Conservation (phyloP, 2,797 vertebrate genomes). For the Aldrovandia affinis region DNA sequence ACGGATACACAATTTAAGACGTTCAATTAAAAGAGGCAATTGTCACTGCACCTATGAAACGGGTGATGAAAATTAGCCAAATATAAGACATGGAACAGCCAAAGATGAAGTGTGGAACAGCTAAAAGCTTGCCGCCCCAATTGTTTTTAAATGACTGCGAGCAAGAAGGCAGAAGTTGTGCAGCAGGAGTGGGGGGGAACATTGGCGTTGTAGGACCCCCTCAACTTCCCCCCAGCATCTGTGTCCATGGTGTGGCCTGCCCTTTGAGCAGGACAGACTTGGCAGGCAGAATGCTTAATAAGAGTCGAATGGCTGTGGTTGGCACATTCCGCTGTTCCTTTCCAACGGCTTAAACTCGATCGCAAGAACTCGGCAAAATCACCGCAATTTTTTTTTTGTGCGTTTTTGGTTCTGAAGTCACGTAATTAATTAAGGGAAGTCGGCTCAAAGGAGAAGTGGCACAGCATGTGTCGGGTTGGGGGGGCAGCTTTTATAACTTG, state of each 20-base stretch:
- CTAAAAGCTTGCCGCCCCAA: background rate
- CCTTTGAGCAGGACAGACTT: background rate
- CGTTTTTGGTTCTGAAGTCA: conserved; percentile 24
- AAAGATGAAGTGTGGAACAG: background rate
- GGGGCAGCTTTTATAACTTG: conserved; percentile 13
- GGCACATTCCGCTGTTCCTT: background rate
- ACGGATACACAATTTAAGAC: too few relatives aligned
- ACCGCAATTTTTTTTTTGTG: background rate
- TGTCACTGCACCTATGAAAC: background rate
- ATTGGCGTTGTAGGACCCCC: conserved; percentile 61
- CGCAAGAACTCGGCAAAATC: conserved; percentile 20
- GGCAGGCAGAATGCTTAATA: background rate
- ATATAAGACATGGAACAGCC: background rate
- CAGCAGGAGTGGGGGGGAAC: conserved; percentile 54
- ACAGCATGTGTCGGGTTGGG: conserved; percentile 21
- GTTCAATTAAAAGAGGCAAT: too few relatives aligned
- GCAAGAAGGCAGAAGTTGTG: background rate
- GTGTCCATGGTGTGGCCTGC: conserved; percentile 26
- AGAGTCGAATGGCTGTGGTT: background rate
- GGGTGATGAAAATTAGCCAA: too few relatives aligned
- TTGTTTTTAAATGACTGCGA: background rate
- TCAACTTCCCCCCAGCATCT: conserved; percentile 61
- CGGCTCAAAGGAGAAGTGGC: conserved; percentile 1
- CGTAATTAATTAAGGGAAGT: conserved; percentile 35
- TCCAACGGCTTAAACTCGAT: conserved; percentile 22